Evolutionary conservation across 2,113 vertebrate species (phyloP), one percentile per base, ranked within the genome.

Genomic region (Axis porcinus): DNA sequence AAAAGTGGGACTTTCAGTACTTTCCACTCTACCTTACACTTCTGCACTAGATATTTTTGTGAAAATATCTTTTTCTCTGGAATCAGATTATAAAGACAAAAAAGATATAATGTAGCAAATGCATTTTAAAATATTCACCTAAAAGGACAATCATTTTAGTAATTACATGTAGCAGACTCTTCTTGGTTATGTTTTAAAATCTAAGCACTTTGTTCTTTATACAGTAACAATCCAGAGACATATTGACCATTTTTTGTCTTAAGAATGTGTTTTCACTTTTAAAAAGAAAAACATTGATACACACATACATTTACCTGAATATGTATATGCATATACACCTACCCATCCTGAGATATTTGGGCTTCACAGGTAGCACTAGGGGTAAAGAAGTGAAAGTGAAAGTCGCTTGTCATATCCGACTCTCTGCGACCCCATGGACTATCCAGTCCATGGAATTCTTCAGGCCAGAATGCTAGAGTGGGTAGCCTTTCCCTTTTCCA

Each of bases 41-140:
- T 88, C 33, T 52, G n/a, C 27, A 14, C 7, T 57, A 84, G 11
- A 28, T 74, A 47, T 43, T 67, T 87, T 92, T 57, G 28, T 81
- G 43, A 43, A 95, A 94, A 92, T 79, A 67, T 16, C 0, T 19
- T 79, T 50, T 87, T 47, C 23, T 67, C n/a, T 40, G 16, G 25
- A 78, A 52, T 92, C 11, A 86, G 47, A 96, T n/a, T 84, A 84
- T 50, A 55, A 79, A 89, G 40, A 86, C 16, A 92, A 89, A 91
- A 43, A 5, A 5, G 1, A 57, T 86, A 62, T 17, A 12, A 47
- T 43, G 2, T 47, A 28, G 5, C 60, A 62, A 85, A 70, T 54
- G 87, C 2, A 57, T 55, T 91, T 91, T 55, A 60, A 57, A n/a
- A 30, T 81, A 54, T 36, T n/a, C 78, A 19, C 1, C n/a, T 79